Percentiles rank a stretch among this genome's conserved stretches.
phyloP scores from a whole-genome alignment of 2,797 vertebrate genomes.

The Lacerta viridis region DNA sequence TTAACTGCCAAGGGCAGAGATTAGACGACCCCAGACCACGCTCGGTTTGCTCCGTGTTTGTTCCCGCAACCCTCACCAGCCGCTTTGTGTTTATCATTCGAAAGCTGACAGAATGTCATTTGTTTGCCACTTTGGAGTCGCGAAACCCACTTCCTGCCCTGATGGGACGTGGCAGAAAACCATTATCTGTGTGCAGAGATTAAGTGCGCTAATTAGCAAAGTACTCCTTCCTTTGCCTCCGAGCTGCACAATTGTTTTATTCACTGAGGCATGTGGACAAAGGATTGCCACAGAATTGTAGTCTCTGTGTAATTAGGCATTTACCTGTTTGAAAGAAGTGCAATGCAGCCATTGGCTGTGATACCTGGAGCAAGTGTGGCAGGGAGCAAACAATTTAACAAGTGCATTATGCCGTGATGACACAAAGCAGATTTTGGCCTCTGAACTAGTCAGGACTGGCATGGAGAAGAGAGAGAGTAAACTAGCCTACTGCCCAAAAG shows the following conservation, averaged over 20 bases:
- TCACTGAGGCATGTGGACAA: conserved; percentile 33
- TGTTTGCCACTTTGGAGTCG: conserved; percentile 28
- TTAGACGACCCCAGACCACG: background rate
- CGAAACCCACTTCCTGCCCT: background rate
- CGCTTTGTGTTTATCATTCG: conserved; percentile 11
- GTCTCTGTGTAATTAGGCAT: conserved; percentile 39
- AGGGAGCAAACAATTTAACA: conserved; percentile 1
- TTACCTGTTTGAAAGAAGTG: conserved; percentile 54
- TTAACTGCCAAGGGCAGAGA: conserved; percentile 9
- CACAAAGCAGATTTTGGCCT: background rate
- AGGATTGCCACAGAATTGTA: conserved; percentile 37
- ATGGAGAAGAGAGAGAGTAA: too few species aligned
- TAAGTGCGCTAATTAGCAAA: conserved; percentile 46
- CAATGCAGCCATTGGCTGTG: conserved; percentile 14
- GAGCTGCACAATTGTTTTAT: conserved; percentile 44
- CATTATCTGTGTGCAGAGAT: conserved; percentile 45
- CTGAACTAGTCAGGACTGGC: background rate
- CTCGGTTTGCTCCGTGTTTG: fast-evolving
- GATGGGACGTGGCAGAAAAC: conserved; percentile 17
- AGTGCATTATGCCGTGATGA: background rate
- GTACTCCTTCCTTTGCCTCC: conserved; percentile 40
- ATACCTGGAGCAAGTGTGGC: conserved; percentile 38
- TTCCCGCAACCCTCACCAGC: background rate
- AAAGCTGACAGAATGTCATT: background rate
- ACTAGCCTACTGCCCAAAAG: too few species aligned